Percentiles rank a stretch among this genome's conserved stretches.
Conservation (phyloP, 2,888 invertebrate genomes). For the Abrostola triplasia region DNA sequence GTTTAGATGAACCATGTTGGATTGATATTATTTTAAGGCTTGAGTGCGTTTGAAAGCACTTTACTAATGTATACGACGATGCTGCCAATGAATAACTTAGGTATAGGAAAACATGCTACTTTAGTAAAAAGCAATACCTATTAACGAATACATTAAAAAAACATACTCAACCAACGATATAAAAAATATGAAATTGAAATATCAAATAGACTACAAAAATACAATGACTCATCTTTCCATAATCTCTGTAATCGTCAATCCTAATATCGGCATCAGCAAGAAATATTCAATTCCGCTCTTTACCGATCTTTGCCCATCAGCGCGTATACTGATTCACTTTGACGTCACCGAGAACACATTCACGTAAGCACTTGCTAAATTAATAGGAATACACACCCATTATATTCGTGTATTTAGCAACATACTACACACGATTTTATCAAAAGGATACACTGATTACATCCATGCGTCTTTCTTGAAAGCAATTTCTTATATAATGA, state of each 20-base stretch:
- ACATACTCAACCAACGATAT: too few relatives aligned
- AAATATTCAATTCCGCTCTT: slow-evolving; percentile 3
- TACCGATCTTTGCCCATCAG: slow-evolving; percentile 1
- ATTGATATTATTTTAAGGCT: too few relatives aligned
- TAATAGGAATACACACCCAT: neutral
- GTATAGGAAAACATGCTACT: too few relatives aligned
- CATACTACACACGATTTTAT: slow-evolving; percentile 16
- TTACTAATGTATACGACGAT: too few relatives aligned
- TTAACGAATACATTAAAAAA: too few relatives aligned
- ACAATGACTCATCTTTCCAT: neutral
- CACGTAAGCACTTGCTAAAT: neutral
- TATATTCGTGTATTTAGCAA: slow-evolving; percentile 1
- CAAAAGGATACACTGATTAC: slow-evolving; percentile 35
- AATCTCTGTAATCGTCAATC: slow-evolving; percentile 2
- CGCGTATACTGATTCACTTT: neutral
- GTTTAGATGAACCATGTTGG: too few relatives aligned
- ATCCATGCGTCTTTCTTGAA: slow-evolving; percentile 43
- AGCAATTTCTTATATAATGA: slow-evolving; percentile 66
- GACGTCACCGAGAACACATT: neutral
- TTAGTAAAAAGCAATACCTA: too few relatives aligned
- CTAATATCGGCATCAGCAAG: neutral
- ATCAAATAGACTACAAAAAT: too few relatives aligned
- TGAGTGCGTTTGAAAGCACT: too few relatives aligned
- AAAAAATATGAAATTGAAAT: too few relatives aligned
- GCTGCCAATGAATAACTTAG: too few relatives aligned